Base-by-base conservation (phyloP, 53 echinoderm and acorn worm genomes). In the Crossaster papposus region DNA sequence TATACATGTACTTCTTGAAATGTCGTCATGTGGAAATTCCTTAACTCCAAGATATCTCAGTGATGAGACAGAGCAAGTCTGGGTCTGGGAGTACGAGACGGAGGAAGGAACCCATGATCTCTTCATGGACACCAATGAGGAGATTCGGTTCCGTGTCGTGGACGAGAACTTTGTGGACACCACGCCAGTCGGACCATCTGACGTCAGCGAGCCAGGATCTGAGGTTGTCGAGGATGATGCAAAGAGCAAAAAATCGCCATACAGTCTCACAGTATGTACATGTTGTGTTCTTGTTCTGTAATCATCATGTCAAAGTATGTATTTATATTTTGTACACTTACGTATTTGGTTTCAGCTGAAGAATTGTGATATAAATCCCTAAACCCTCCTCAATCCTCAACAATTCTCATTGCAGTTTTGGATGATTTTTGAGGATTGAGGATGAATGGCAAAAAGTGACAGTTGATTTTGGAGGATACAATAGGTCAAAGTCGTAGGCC, bases 31-130 rank as follows among this genome's bases (percentile, higher is more conserved):
- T n/a, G 29, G 11, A 36, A 20, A 15, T 18, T 89, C 90, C 68
- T 92, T 94, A 78, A 94, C 78, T 75, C 18, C n/a, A 4, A 2
- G 38, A 37, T 50, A 7, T 72, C 29, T 30, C 89, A 97, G 97
- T 63, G 97, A 97, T 85, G 97, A 97, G 53, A 91, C 91, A 13
- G 97, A 97, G 86, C 97, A 97, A 79, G 93, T 97, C 0, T 97
- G 97, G 97, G 97, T 97, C 26, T 97, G 97, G 97, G 93, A 97
- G 80, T 97, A 97, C 30, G 93, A 97, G 87, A 89, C 97, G 1
- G 97, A 97, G 23, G 97, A 97, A 26, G 97, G 92, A 36, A 96
- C 96, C 20, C 97, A 97, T 75, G 97, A 97, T 34, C 90, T 97
- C 64, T 97, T 97, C 88, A 96, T 97, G 97, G 97, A 97, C 79